A percentile compares a stretch with the other conserved stretches of the same genome.
Conservation (phyloP, 2,888 invertebrate species). For the Parelbella ahira region DNA sequence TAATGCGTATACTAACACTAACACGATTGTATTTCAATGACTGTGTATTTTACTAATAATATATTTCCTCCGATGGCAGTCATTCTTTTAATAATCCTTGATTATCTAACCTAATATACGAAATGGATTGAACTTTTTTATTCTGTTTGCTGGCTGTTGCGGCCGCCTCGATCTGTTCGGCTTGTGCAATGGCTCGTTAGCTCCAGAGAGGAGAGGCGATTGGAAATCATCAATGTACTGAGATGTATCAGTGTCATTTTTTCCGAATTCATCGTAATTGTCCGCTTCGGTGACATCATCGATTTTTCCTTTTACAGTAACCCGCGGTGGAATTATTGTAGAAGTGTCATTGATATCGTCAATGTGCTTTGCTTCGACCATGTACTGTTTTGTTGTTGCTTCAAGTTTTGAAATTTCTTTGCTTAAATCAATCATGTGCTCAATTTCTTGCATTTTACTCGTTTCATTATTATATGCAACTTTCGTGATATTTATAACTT, state of each 20-base stretch:
- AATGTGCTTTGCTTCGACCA: neutral
- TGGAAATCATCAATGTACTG: conserved; percentile 59
- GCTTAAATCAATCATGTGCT: neutral
- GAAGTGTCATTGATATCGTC: conserved; percentile 22
- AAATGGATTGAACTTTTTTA: conserved; percentile 71
- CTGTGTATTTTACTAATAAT: too few species aligned
- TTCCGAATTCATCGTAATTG: conserved; percentile 31
- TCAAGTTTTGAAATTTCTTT: neutral
- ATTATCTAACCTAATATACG: conserved; percentile 67
- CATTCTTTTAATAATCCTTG: conserved; percentile 30
- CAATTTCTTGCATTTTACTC: neutral
- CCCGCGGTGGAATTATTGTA: conserved; percentile 8
- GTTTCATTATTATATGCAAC: neutral
- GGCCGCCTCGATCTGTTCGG: conserved; percentile 66
- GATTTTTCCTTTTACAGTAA: conserved; percentile 26
- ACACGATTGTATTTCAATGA: too few species aligned
- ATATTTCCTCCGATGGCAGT: conserved; percentile 48
- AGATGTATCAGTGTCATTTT: conserved; percentile 32
- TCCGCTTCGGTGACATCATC: conserved; percentile 26
- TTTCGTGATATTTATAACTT: neutral
- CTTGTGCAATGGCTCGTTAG: conserved; percentile 63
- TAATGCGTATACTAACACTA: too few species aligned
- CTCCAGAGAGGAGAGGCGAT: conserved; percentile 68
- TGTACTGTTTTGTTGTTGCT: conserved; percentile 1
- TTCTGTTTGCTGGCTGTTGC: conserved; percentile 47